Base-by-base conservation (phyloP, 2,888 invertebrate genomes). In the Mythimna ferrago region DNA sequence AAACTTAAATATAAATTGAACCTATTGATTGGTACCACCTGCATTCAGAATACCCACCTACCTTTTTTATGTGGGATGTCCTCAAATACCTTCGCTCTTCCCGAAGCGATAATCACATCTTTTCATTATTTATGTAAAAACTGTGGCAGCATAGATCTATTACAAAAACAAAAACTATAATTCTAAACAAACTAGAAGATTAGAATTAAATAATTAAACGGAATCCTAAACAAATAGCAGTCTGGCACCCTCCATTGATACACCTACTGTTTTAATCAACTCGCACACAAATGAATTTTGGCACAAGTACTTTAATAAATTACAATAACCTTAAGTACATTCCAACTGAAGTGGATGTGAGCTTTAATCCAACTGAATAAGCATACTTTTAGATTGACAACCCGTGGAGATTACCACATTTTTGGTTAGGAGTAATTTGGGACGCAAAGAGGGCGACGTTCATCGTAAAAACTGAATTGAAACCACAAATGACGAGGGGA, bases 401-500 rank as follows among this genome's bases (percentile, higher is more conserved):
- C 84, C 84, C 48, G 66, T 79, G 71, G 82, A 76, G 85, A 91
- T 92, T 92, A 91, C 90, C 87, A 87, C 91, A 91, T 90, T 92
- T 89, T 90, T 82, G 85, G 87, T 90, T 79, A 80, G 86, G 78
- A 89, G 91, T 91, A 92, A 93, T 94, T 92, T 91, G 87, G 89
- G 87, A 90, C 89, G 87, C 90, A 92, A 92, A 92, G 92, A 93
- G 94, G 93, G 93, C 93, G 93, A 93, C 86, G 91, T 87, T 92
- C 84, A 66, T 80, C 90, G 93, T 95, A 96, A 96, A 96, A 96
- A 96, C 94, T 89, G 93, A 95, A 96, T 96, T 95, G 95, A 95
- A 96, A 95, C 95, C 95, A 92, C 96, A 94, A 95, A 95, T 95
- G 94, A 95, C 93, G 93, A 94, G 93, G 90, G 91, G 93, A 93